Conservation (phyloP, 1,140 invertebrate genomes). For the Eubasilissa regina region DNA sequence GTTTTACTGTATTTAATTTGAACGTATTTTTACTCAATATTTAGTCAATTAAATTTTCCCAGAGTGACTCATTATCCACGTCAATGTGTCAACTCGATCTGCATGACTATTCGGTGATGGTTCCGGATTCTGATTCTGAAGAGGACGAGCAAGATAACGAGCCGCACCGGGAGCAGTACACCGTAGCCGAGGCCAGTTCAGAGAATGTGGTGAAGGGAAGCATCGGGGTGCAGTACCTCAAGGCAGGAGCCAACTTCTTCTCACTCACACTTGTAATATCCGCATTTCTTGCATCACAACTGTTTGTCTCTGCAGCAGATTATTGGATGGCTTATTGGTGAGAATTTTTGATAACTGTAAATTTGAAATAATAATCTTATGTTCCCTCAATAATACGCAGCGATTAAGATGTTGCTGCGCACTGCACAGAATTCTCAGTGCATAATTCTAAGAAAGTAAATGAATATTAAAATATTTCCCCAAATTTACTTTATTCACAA, state of each 20-base stretch:
- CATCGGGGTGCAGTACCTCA: slow-evolving; percentile 53
- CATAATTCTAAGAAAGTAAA: too few species aligned
- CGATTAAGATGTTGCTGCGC: too few species aligned
- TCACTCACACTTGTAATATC: slow-evolving; percentile 35
- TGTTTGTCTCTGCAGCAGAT: slow-evolving; percentile 49
- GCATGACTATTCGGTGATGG: slow-evolving; percentile 6
- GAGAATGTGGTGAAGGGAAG: slow-evolving; percentile 53
- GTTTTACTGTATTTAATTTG: too few species aligned
- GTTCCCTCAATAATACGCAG: too few species aligned
- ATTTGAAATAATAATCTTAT: too few species aligned
- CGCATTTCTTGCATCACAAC: slow-evolving; percentile 45
- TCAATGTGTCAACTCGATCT: slow-evolving; percentile 44
- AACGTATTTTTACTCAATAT: too few species aligned
- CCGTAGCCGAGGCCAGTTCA: slow-evolving; percentile 48
- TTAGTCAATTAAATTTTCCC: not conserved
- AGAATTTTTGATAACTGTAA: not conserved
- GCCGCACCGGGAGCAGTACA: slow-evolving; percentile 36
- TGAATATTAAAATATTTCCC: too few species aligned
- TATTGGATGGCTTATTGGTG: slow-evolving; percentile 59
- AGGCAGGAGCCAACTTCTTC: slow-evolving; percentile 42
- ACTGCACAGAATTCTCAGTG: too few species aligned
- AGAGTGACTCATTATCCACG: slow-evolving; percentile 54
- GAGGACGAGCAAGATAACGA: slow-evolving; percentile 25
- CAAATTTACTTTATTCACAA: too few species aligned
- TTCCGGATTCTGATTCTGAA: slow-evolving; percentile 23